Percentiles rank a stretch among this genome's conserved stretches.
Conservation (phyloP, 2,888 invertebrate species). For the Dolichomitus sp. region DNA sequence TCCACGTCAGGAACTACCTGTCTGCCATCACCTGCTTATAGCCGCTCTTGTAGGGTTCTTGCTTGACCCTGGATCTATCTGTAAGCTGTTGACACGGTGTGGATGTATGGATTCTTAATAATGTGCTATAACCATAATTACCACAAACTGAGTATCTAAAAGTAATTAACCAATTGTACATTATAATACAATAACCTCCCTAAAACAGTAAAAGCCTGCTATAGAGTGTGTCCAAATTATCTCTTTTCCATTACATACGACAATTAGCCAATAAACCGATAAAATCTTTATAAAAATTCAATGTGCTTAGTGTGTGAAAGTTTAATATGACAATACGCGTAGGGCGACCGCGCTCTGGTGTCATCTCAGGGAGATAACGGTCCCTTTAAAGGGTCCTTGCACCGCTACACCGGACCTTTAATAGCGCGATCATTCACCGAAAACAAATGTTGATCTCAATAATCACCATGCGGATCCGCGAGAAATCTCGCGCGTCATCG, state of each 20-base stretch:
- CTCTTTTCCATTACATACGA: neutral
- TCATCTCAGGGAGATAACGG: constrained; percentile 41
- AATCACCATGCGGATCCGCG: neutral
- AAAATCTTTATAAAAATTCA: neutral
- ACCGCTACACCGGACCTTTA: constrained; percentile 39
- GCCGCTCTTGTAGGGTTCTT: constrained; percentile 42
- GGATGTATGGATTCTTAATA: constrained; percentile 16
- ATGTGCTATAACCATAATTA: neutral
- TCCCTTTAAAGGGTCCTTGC: constrained; percentile 52
- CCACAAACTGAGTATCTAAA: neutral
- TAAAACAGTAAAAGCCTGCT: neutral
- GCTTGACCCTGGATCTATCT: constrained; percentile 35
- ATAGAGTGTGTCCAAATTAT: neutral
- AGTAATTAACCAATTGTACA: neutral
- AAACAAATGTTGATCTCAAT: neutral
- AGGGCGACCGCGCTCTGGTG: constrained; percentile 20
- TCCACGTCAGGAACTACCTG: constrained; percentile 75
- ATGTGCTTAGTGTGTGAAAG: neutral
- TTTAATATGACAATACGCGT: constrained; percentile 15
- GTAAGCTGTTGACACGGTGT: constrained; percentile 36
- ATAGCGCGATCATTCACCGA: constrained; percentile 30
- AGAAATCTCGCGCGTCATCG: neutral
- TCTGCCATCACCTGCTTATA: constrained; percentile 76
- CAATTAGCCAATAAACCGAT: neutral
- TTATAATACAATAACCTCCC: neutral